Conservation (phyloP, 2,888 invertebrate species). For the Machimus rusticus region DNA sequence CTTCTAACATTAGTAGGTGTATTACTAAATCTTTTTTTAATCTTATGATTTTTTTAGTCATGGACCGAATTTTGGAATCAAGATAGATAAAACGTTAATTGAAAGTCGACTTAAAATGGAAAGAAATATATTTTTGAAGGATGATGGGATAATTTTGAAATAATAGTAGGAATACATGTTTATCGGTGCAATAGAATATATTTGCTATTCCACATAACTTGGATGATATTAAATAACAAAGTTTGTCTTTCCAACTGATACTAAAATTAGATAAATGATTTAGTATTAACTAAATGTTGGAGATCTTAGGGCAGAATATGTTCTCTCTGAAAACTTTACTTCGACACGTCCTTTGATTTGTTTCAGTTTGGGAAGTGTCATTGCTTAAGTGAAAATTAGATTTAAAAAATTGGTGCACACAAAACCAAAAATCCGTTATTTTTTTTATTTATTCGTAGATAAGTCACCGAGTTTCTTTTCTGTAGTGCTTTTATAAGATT, state of each 20-base stretch:
- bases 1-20: not conserved
- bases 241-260: not conserved
- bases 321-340: no score
- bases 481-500: no score
- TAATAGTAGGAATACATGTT: not conserved
- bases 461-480: no score
- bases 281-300: no score
- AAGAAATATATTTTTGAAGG: not conserved
- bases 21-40: not conserved
- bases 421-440: no score
- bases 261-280: no score
- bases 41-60: not conserved
- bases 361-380: no score
- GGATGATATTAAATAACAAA: not conserved
- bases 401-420: no score
- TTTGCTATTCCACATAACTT: not conserved
- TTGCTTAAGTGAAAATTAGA: no score
- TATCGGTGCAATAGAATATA: not conserved
- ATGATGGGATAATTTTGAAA: not conserved
- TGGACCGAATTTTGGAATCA: not conserved
- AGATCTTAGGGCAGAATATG: no score
- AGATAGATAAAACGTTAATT: not conserved
- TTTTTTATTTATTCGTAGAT: no score
- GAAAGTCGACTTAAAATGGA: not conserved
- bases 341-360: no score